Base-by-base conservation (phyloP, 2,888 invertebrate species). In the Orthosia cruda region DNA sequence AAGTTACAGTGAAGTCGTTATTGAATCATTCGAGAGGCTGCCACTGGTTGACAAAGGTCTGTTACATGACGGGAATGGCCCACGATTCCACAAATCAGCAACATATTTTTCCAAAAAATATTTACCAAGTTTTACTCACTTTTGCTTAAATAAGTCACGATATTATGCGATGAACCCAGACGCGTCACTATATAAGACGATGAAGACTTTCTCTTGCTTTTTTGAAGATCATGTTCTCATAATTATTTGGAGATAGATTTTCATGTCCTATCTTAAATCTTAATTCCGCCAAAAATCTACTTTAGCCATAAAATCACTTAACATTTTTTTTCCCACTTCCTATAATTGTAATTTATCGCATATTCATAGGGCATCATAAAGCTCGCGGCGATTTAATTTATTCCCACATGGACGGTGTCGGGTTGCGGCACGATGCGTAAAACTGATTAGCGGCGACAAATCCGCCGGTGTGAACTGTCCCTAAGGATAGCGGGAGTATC, bases 361-460 rank as follows among this genome's bases (percentile, higher is more conserved):
- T 47, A 61, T 65, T 77, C 82, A 32, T 66, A 83, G 78, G 71
- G 62, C 52, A 40, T 83, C 81, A 88, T 87, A 86, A 88, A 84
- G 67, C 74, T 84, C 61, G 72, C 62, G 62, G 80, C 72, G 82
- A 71, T 75, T 77, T 87, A 87, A 87, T 88, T 79, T 92, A 93
- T 92, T 87, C 90, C 88, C 84, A 71, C 80, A 87, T 88, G 86
- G 76, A 58, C 77, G 92, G 93, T 92, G 93, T 93, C 87, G 74
- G 89, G 90, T 93, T 92, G 91, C 92, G 16, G 26, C 54, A 63
- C 73, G 80, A 74, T 81, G 81, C 23, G 79, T 84, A 86, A 87
- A 89, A 89, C 87, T 90, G 89, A 89, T 90, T 89, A 89, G 87
- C 85, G 85, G 85, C 87, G 91, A 89, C 89, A 90, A 89, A 90